phyloP scores from a whole-genome alignment of 2,888 invertebrate genomes.

The Drosophila bunnanda region DNA sequence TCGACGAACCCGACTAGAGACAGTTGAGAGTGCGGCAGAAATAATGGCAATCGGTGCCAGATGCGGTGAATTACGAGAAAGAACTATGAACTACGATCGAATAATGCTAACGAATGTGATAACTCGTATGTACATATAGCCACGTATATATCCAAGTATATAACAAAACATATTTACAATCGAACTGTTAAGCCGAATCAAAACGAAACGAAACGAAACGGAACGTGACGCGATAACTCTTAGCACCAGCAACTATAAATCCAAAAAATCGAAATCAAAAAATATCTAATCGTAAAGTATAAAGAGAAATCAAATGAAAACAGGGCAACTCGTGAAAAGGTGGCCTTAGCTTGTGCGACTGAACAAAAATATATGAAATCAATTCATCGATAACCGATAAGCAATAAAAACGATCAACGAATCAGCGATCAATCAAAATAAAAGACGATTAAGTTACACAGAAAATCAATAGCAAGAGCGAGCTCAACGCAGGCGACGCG shows the following conservation, averaged over 20 bases:
- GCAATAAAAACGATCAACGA: constrained; percentile 51
- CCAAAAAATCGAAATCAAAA: constrained; percentile 45
- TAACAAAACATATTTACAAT: constrained; percentile 59
- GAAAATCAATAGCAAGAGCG: constrained; percentile 35
- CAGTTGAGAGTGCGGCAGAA: constrained; percentile 71
- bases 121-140: constrained; percentile 73
- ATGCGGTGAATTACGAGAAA: constrained; percentile 47
- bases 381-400: constrained; percentile 43
- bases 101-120: constrained; percentile 69
- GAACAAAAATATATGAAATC: constrained; percentile 46
- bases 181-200: constrained; percentile 51
- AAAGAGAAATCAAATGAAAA: constrained; percentile 37
- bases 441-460: constrained; percentile 19
- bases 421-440: constrained; percentile 39
- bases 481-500: constrained; percentile 30
- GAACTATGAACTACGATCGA: constrained; percentile 47
- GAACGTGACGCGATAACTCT: constrained; percentile 44
- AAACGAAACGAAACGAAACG: constrained; percentile 29
- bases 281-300: constrained; percentile 21
- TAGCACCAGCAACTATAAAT: constrained; percentile 32
- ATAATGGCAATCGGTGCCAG: constrained; percentile 48
- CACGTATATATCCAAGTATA: constrained; percentile 74
- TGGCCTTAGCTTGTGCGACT: constrained; percentile 80
- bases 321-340: constrained; percentile 55
- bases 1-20: constrained; percentile 39